These are phyloP conservation scores for Craniophora ligustri DNA, from an alignment of 2,888 invertebrate genomes.

Conservation along the genomic window DNA sequence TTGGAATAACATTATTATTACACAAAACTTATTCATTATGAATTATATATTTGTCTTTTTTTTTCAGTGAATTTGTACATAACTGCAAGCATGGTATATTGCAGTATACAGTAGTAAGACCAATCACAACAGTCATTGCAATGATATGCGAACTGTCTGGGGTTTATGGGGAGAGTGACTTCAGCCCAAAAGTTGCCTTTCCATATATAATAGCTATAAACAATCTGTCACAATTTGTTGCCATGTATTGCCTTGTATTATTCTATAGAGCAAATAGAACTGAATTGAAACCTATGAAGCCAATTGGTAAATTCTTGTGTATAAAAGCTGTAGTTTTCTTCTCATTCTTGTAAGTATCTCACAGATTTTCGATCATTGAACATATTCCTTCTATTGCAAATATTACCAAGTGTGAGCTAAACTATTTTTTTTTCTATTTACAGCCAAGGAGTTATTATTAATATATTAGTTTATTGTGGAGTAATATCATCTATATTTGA, in stretches of 20 bases:
- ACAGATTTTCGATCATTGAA: too few relatives aligned
- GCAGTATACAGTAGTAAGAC: conserved; percentile 97
- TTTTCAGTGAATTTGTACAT: conserved; percentile 95
- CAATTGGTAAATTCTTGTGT: conserved; percentile 98
- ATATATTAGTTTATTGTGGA: conserved; percentile 94
- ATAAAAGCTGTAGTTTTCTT: conserved; percentile 99
- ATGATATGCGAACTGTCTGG: conserved; percentile 95
- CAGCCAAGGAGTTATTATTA: conserved; percentile 97
- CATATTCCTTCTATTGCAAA: too few relatives aligned
- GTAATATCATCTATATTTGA: conserved; percentile 94
- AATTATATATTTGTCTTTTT: conserved; percentile 14
- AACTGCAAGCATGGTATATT: conserved; percentile 98
- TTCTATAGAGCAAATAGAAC: conserved; percentile 97
- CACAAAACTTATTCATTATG: too few relatives aligned
- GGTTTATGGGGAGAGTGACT: conserved; percentile 97
- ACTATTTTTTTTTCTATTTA: conserved; percentile 37
- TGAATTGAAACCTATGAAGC: conserved; percentile 97
- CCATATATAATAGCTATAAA: conserved; percentile 96
- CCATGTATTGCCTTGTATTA: conserved; percentile 98
- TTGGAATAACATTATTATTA: too few relatives aligned
- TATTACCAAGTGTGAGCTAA: neutral
- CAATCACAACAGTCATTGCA: conserved; percentile 96
- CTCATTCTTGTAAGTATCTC: conserved; percentile 97
- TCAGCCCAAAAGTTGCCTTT: conserved; percentile 94
- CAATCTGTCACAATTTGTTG: conserved; percentile 97